phyloP scores from a whole-genome alignment of 2,888 invertebrate genomes.

The Lamellibrachia satsuma region DNA sequence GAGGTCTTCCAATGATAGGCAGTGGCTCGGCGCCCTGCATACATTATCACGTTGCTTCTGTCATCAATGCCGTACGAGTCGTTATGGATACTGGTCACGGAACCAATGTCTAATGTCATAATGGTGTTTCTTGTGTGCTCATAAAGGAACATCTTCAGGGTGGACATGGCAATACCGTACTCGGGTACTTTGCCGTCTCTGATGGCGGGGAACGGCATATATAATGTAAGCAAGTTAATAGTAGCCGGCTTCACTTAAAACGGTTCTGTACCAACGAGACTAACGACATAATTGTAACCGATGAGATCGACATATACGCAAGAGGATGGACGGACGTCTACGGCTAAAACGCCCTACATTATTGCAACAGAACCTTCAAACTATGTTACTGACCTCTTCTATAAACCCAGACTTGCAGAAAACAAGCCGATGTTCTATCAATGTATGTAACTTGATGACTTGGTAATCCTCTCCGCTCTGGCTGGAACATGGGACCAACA shows the following conservation, averaged over 20 bases:
- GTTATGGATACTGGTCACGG: not conserved
- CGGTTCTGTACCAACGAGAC: not conserved
- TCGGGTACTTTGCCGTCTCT: not conserved
- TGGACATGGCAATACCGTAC: not conserved
- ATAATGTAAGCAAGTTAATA: not conserved
- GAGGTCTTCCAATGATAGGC: not conserved
- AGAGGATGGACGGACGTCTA: not conserved
- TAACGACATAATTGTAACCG: not conserved
- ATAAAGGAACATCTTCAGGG: not conserved
- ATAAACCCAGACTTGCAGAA: no score
- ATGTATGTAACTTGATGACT: no score
- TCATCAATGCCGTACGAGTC: not conserved
- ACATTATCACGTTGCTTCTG: not conserved
- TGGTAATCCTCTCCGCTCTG: no score
- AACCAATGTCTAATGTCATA: not conserved
- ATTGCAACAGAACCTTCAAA: not conserved
- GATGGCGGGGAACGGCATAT: not conserved
- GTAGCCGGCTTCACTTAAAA: not conserved
- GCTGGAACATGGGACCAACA: no score
- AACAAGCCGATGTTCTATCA: no score
- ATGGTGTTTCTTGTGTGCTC: not conserved
- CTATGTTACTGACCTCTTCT: not conserved
- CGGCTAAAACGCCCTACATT: not conserved
- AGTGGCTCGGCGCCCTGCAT: not conserved
- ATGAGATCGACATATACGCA: not conserved